Base-by-base conservation (phyloP, 2,888 invertebrate genomes). In the Zygaena filipendulae region DNA sequence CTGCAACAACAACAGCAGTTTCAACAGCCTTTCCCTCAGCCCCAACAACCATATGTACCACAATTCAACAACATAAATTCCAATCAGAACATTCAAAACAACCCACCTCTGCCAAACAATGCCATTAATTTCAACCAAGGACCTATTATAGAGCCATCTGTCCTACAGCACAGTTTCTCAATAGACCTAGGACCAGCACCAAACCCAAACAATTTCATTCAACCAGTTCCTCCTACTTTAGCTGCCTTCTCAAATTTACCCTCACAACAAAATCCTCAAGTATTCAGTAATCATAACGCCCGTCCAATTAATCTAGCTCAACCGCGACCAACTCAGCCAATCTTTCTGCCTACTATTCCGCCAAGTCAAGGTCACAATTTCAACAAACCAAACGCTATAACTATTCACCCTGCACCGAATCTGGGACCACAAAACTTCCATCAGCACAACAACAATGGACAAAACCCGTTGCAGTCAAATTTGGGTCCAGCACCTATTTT, bases 321-420 rank as follows among this genome's bases (percentile, higher is more conserved):
- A 29, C 74, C 72, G 29, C 59, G 72, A 36, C 71, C 70, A 2
- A 75, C 71, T 1, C 63, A 72, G 33, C 45, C 63, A 9, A 59
- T 67, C 18, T 80, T 80, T 36, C 45, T 74, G 3, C 79, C 77
- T 1, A 72, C 75, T 7, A 33, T 75, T 16, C 54, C 69, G 3
- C 40, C 63, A 2, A 40, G 44, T 7, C 58, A 59, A 39, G 63
- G 52, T 36, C 59, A 52, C 22, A 50, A 57, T 23, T 72, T 67
- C 40, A 68, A 51, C 30, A 66, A 59, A 30, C 64, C 74, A 3
- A 75, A 58, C 32, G 75, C 77, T 3, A 74, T 77, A 21, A 69
- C 72, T 11, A 72, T 75, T 26, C 77, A 77, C 39, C 71, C 75
- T 6, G 75, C 79, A 20, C 79, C 79, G 4, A 77, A 79, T 36